phyloP scores from a whole-genome alignment of 2,888 invertebrate species.

The Laothoe populi region DNA sequence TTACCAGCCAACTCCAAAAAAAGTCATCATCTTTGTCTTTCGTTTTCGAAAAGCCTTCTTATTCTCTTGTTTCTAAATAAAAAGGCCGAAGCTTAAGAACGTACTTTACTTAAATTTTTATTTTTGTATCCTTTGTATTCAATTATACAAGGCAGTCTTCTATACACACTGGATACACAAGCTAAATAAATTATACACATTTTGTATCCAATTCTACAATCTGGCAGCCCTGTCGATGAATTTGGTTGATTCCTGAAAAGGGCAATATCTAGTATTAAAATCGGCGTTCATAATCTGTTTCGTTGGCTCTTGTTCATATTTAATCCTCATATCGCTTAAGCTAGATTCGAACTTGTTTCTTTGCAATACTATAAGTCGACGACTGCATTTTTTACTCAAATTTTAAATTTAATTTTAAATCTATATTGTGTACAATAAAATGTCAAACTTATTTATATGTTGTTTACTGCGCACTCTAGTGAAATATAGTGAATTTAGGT shows the following conservation, averaged over 20 bases:
- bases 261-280: background rate
- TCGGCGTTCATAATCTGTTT: background rate
- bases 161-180: no score
- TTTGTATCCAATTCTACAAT: no score
- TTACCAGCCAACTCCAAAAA: no score
- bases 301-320: conserved; percentile 11
- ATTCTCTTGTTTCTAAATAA: no score
- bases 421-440: conserved; percentile 32
- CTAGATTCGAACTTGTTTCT: conserved; percentile 38
- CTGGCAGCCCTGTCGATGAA: background rate
- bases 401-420: conserved; percentile 40
- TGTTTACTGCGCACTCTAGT: conserved; percentile 63
- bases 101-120: no score
- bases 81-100: no score
- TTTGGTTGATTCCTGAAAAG: background rate
- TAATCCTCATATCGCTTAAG: conserved; percentile 31
- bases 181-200: no score
- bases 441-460: conserved; percentile 32
- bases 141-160: no score
- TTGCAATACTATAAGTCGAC: conserved; percentile 49
- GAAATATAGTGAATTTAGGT: conserved; percentile 48
- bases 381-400: conserved; percentile 58
- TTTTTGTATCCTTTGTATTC: no score
- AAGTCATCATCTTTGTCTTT: no score
- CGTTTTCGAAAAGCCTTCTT: no score